Conservation (phyloP, 2,797 vertebrate genomes). For the Eospalax fontanierii region DNA sequence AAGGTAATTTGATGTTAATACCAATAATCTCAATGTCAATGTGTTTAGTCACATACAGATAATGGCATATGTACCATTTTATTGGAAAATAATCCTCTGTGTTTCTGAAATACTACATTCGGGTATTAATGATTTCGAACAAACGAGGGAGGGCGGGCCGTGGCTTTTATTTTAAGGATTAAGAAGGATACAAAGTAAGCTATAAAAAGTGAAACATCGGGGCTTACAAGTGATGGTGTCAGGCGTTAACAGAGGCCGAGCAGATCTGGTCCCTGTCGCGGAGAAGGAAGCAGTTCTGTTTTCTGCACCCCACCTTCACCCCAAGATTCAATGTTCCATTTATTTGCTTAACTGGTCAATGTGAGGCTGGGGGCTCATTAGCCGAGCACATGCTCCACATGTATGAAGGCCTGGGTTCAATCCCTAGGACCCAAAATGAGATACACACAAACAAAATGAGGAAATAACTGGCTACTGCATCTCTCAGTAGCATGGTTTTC, state of each 20-base stretch:
- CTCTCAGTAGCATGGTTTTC: neutral
- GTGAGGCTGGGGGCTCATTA: neutral
- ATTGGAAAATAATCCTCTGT: neutral
- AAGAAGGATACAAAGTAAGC: neutral
- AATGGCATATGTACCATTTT: neutral
- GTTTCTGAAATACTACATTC: neutral
- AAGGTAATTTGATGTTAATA: neutral
- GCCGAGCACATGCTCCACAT: neutral
- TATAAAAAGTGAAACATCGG: neutral
- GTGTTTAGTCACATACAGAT: neutral
- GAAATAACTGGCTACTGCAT: neutral
- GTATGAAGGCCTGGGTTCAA: neutral
- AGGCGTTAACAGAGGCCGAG: neutral
- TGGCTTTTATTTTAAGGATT: slow-evolving; percentile 8
- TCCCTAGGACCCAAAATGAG: neutral
- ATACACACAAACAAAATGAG: neutral
- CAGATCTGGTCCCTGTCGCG: neutral
- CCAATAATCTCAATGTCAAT: neutral
- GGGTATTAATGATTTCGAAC: neutral
- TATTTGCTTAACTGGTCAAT: neutral
- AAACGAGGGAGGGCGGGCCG: neutral
- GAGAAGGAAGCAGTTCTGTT: neutral
- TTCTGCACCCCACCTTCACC: neutral
- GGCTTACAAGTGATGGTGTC: fast-evolving
- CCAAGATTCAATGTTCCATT: neutral